Base-by-base conservation (phyloP, 2,113 vertebrate species). In the Daphoenositta chrysoptera region DNA sequence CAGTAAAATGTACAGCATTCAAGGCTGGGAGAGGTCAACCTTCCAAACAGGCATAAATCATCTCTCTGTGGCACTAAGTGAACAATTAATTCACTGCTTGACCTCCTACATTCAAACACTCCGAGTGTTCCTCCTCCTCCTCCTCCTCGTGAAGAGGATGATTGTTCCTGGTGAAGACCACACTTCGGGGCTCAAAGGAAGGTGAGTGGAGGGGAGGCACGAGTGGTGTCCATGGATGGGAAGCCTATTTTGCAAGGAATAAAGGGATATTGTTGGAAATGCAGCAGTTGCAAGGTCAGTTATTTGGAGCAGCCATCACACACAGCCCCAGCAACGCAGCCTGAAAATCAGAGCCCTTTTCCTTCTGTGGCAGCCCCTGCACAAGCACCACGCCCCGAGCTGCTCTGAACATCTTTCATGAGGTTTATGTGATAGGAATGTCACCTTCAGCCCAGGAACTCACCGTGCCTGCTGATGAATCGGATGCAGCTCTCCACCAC, bases 401-500 rank as follows among this genome's bases (percentile, higher is more conserved):
- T 11, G 2, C 70, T 17, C 33, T 9, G 31, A 61, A 2, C 6
- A 3, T 1, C 60, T 65, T 27, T 47, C 17, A 7, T n/a, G 6
- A 20, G 30, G 71, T 5, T 63, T 8, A 1, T 24, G 15, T 28
- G 2, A 5, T 0, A 4, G 39, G 40, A 50, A 33, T 5, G 11
- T 0, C 13, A 17, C 4, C 15, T 51, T 6, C 5, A 45, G 35
- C 8, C 15, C 80, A 7, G 1, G 2, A 61, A 85, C 99, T 98
- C 98, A 99, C 99, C 99, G 5, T 99, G 99, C 83, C 98, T 98
- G 98, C 99, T 99, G 97, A 99, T 99, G 98, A 99, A 99, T 11
- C 99, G 98, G 95, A 99, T 99, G 97, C 99, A 99, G 98, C 99
- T 99, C 98, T 99, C 99, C 51, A 99, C 99, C 73, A 99, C 99